Base-by-base conservation (phyloP, 2,888 invertebrate species). In the Pollenia griseotomentosa region DNA sequence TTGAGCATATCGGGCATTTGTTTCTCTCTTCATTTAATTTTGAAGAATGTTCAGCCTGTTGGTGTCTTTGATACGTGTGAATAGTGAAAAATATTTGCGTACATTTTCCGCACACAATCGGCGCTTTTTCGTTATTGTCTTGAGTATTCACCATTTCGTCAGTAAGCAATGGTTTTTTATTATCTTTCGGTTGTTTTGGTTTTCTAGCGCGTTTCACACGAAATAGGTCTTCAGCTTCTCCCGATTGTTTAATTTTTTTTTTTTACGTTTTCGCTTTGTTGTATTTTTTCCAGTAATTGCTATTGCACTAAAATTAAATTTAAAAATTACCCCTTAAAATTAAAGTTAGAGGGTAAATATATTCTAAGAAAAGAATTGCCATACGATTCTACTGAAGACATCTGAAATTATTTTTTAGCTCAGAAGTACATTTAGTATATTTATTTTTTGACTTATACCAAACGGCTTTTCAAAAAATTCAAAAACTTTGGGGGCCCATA, bases 1-100 rank as follows among this genome's bases (percentile, higher is more conserved):
- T 85, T 16, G 57, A 65, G 23, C 88, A 88, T 19, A 83, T 53
- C 9, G 77, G 61, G 66, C 88, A 88, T 42, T 12, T 81, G 57
- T 51, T 65, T 7, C 16, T 48, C 23, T 80, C 71, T n/a, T 73
- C 53, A 65, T 73, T 66, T 48, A 59, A 16, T 65, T 70, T 63
- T 2, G 68, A 42, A 80, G 61, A 42, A 70, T 88, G 88, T 46
- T 79, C 63, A 70, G 70, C 68, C 16, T 70, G 53, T 12, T 83
- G 78, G 53, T 88, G 88, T 8, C 80, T 79, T 61, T 53, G 79
- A 5, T 87, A 79, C 33, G 68, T 51, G 40, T 83, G 40, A 23
- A 77, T 75, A n/a, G 75, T 66, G 11, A 71, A 79, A 75, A 87
- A 88, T 10, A 46, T 23, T 44, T 48, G 79, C 2, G 51, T 12